Conservation (phyloP, 1,140 invertebrate genomes). For the Ceratosolen fusciceps region DNA sequence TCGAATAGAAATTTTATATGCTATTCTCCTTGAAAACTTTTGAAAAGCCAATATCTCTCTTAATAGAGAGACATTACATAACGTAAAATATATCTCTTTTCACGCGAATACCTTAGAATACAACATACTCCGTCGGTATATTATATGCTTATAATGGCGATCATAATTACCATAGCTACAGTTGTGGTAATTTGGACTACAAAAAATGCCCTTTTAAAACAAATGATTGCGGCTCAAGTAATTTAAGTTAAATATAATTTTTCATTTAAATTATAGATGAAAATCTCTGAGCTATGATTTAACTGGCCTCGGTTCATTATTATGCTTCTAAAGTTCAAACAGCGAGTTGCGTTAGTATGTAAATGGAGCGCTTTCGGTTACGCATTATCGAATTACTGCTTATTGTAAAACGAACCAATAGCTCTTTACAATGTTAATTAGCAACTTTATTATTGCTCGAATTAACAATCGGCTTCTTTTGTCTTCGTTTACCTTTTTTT, state of each 20-base stretch:
- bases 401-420: constrained; percentile 2
- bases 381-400: background rate
- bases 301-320: background rate
- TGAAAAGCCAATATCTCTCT: too few species aligned
- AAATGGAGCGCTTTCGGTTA: constrained; percentile 6
- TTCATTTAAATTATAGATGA: background rate
- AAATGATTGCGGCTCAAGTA: background rate
- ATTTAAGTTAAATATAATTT: background rate
- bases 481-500: background rate
- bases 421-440: background rate
- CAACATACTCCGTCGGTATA: too few species aligned
- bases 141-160: too few species aligned
- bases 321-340: background rate
- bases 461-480: background rate
- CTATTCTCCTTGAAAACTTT: too few species aligned
- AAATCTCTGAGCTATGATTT: background rate
- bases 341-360: background rate
- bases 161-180: too few species aligned
- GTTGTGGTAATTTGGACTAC: too few species aligned
- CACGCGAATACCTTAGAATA: too few species aligned
- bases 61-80: too few species aligned
- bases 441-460: background rate
- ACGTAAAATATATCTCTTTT: too few species aligned
- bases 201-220: too few species aligned
- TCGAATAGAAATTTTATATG: too few species aligned